phyloP scores from a whole-genome alignment of 2,797 vertebrate species.

The Thunnus albacares region DNA sequence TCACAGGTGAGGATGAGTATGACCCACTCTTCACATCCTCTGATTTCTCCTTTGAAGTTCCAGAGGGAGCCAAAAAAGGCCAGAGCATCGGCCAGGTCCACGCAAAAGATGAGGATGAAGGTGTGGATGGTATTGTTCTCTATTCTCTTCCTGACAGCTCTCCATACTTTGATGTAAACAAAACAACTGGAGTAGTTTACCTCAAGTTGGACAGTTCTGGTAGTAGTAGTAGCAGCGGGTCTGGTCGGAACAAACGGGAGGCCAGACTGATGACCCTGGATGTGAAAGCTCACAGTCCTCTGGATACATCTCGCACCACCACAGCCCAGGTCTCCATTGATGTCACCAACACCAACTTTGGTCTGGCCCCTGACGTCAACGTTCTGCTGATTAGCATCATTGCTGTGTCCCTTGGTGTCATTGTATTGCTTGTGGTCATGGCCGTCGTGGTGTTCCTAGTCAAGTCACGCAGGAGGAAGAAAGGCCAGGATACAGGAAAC shows the following conservation, averaged over 20 bases:
- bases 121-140: constrained; percentile 94
- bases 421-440: constrained; percentile 92
- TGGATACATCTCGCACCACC: constrained; percentile 90
- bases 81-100: constrained; percentile 93
- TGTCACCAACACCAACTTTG: constrained; percentile 94
- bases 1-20: constrained; percentile 97
- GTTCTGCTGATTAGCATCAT: constrained; percentile 93
- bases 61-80: constrained; percentile 92
- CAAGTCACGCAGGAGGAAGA: constrained; percentile 89
- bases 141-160: constrained; percentile 91
- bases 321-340: constrained; percentile 91
- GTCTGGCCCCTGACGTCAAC: constrained; percentile 92
- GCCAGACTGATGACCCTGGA: constrained; percentile 92
- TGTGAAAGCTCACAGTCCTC: constrained; percentile 92
- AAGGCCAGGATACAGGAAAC: constrained; percentile 83
- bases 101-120: constrained; percentile 95
- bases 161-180: constrained; percentile 94
- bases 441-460: constrained; percentile 93
- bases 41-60: constrained; percentile 92
- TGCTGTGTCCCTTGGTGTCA: constrained; percentile 92
- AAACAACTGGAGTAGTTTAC: constrained; percentile 92
- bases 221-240: constrained; percentile 76
- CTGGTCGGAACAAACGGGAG: constrained; percentile 88
- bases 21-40: constrained; percentile 92
- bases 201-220: constrained; percentile 91